Percentiles rank a stretch among this genome's conserved stretches.
phyloP scores from a whole-genome alignment of 2,797 vertebrate genomes.

The Oreochromis mossambicus region DNA sequence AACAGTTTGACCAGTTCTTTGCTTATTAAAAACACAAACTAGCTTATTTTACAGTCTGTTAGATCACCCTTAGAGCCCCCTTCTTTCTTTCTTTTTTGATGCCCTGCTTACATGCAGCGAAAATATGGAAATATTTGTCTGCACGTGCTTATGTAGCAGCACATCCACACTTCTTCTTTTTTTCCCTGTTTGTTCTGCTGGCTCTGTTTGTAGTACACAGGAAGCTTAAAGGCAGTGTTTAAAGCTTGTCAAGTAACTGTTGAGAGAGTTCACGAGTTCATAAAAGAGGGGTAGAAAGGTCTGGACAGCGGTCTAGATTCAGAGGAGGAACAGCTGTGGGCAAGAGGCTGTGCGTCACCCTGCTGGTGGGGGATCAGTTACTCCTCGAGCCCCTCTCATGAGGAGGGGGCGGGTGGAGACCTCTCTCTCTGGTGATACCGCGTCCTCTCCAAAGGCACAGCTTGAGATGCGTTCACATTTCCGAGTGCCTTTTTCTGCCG shows the following conservation, averaged over 20 bases:
- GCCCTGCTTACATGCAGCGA: background rate
- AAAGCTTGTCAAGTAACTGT: background rate
- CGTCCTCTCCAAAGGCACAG: background rate
- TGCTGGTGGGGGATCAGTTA: conserved; percentile 9
- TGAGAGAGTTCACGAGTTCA: conserved; percentile 26
- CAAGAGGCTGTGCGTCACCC: background rate
- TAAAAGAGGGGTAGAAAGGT: background rate
- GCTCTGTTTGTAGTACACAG: background rate
- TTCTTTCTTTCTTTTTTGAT: background rate
- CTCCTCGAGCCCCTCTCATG: conserved; percentile 1
- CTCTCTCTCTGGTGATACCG: background rate
- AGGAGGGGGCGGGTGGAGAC: background rate
- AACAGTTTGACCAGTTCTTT: background rate
- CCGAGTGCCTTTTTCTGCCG: background rate
- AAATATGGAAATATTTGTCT: background rate
- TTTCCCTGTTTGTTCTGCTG: background rate
- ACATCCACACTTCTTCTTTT: background rate
- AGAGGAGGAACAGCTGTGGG: conserved; percentile 49
- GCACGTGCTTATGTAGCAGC: background rate
- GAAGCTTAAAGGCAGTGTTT: background rate
- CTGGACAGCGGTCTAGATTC: background rate
- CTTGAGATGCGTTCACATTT: background rate
- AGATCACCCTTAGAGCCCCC: too few relatives aligned
- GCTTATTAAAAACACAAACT: background rate
- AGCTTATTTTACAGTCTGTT: background rate